Base-by-base conservation (phyloP, 2,888 invertebrate species). In the Eumerus sabulonum region DNA sequence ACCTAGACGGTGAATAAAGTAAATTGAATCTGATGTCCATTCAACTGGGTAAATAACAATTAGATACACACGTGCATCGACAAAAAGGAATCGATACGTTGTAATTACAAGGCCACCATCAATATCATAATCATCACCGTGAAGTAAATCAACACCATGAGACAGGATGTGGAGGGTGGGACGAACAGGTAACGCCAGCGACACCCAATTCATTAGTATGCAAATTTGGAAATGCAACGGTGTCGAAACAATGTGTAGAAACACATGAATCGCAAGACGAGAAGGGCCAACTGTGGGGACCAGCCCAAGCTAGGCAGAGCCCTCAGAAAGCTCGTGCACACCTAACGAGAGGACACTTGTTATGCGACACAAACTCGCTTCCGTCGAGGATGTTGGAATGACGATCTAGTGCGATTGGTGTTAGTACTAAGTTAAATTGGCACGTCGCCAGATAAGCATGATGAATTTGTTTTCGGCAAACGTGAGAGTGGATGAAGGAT, bases 361-460 rank as follows among this genome's bases (percentile, higher is more conserved):
- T 40, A 13, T 63, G 40, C 27, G 47, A 7, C 14, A 38, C n/a
- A 27, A 27, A 18, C 12, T 36, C n/a, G n/a, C 11, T 36, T 1
- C 13, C 38, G 38, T 12, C 14, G 47, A n/a, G 12, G 16, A 44
- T 16, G 42, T 45, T 17, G n/a, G 35, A 53, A 27, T 27, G 27
- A 7, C 27, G 7, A 2, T 27, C 27, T 27, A 27, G 27, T 7
- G 7, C 7, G 27, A 7, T 27, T 7, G 27, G 27, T 4, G 27
- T n/a, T 59, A 57, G 57, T 36, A 48, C 16, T 19, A 64, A 71
- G 76, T 72, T 76, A 60, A 48, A 76, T 66, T 76, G 76, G 76
- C 76, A 76, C 72, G 64, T 66, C 54, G 66, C 76, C 72, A 76
- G 76, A 72, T 76, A 56, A 60, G 51, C 44, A 76, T 66, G 66